Conservation (phyloP, 2,888 invertebrate species). For the Chloromyia formosa region DNA sequence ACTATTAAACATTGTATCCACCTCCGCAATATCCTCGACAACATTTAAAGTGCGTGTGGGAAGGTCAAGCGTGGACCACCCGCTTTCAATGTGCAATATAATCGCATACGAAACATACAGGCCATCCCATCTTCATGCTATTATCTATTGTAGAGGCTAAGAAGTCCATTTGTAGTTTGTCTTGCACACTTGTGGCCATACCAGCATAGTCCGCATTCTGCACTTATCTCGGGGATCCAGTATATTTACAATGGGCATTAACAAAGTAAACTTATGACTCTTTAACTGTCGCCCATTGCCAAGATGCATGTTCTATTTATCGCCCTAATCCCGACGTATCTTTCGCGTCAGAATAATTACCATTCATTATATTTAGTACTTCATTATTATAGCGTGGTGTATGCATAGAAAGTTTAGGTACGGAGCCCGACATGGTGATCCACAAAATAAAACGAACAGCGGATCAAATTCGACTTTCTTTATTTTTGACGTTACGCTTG, state of each 20-base stretch:
- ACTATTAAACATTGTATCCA: constrained; percentile 1
- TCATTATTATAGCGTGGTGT: constrained; percentile 4
- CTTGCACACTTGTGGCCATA: neutral
- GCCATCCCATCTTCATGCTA: neutral
- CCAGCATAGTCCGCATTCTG: no score
- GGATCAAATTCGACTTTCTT: neutral
- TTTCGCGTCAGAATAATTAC: constrained; percentile 31
- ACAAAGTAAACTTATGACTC: constrained; percentile 7
- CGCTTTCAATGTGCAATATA: neutral
- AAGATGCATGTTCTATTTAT: neutral
- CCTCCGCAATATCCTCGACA: neutral
- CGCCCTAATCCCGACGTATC: constrained; percentile 4
- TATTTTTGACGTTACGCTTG: neutral
- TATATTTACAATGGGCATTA: neutral
- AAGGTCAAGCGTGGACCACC: constrained; percentile 4
- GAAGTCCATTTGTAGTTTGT: neutral
- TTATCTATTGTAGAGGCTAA: constrained; percentile 2
- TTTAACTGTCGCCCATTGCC: constrained; percentile 10
- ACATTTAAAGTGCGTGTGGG: neutral
- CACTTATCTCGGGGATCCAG: neutral
- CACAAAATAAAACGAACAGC: neutral
- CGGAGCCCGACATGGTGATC: neutral
- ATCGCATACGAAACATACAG: neutral
- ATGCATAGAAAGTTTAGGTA: neutral
- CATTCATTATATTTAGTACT: constrained; percentile 17